A percentile compares a stretch with the other conserved stretches of the same genome.
phyloP scores from a whole-genome alignment of 2,888 invertebrate species.

The Tyria jacobaeae region DNA sequence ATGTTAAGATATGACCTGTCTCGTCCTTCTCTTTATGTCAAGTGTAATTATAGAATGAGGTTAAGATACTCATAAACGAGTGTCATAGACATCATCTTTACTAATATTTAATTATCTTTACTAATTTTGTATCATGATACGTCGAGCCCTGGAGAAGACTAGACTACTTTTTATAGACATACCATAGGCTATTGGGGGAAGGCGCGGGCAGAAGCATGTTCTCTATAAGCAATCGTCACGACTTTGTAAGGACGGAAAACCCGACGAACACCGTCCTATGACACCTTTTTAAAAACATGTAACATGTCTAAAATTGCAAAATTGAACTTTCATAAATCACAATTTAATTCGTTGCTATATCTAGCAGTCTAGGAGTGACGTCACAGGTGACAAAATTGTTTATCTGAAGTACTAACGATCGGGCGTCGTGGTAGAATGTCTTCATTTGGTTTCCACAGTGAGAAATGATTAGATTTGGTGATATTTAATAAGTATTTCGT shows the following conservation, averaged over 20 bases:
- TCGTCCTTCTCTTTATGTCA: not conserved
- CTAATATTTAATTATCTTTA: no score
- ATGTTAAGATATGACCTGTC: no score
- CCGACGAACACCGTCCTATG: not conserved
- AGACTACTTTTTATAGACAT: no score
- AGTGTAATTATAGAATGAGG: not conserved
- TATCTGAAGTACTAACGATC: constrained; percentile 4
- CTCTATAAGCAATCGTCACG: not conserved
- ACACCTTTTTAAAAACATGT: not conserved
- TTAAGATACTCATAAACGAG: no score
- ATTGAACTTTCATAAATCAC: not conserved
- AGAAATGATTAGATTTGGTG: constrained; percentile 5
- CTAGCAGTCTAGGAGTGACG: not conserved
- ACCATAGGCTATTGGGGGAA: no score
- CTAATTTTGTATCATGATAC: no score
- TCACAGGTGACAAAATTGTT: constrained; percentile 1
- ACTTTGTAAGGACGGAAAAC: not conserved
- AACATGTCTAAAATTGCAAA: not conserved
- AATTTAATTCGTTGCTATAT: constrained; percentile 2
- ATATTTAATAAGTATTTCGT: not conserved
- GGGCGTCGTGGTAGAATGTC: constrained; percentile 1
- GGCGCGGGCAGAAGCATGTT: no score
- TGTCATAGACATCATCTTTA: no score
- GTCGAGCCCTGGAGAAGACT: no score
- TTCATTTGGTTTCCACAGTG: constrained; percentile 4